Conservation (phyloP, 2,888 invertebrate genomes). For the Sminthurinus aureus region DNA sequence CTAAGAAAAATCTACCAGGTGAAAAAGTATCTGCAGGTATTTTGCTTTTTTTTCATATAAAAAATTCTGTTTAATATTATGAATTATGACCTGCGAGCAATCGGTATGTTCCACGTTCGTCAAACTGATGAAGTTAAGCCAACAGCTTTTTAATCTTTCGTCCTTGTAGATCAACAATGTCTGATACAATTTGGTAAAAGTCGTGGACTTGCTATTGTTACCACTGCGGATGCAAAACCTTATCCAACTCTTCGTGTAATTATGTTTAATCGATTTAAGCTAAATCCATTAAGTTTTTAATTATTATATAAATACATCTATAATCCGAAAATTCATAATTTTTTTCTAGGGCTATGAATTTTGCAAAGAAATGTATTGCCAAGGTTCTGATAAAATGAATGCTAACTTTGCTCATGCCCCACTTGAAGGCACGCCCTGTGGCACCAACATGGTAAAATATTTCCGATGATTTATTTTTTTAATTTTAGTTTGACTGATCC, state of each 20-base stretch:
- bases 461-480: too few species aligned
- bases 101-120: conserved; percentile 31
- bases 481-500: background rate
- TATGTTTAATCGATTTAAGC: background rate
- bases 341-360: background rate
- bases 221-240: background rate
- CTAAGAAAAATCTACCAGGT: conserved; percentile 38
- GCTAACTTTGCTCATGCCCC: background rate
- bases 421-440: background rate
- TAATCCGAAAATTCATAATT: background rate
- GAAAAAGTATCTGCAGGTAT: conserved; percentile 31
- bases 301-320: background rate
- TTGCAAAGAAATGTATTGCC: background rate
- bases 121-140: conserved; percentile 15
- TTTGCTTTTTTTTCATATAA: too few species aligned
- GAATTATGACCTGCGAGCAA: too few species aligned
- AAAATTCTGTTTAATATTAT: too few species aligned
- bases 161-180: too few species aligned
- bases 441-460: background rate
- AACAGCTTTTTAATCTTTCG: background rate
- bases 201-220: background rate
- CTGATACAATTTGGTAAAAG: too few species aligned
- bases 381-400: background rate
- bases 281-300: too few species aligned
- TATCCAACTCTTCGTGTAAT: background rate